A percentile compares a stretch with the other conserved stretches of the same genome.
phyloP scores from a whole-genome alignment of 1,140 invertebrate genomes.

The Galleria mellonella region DNA sequence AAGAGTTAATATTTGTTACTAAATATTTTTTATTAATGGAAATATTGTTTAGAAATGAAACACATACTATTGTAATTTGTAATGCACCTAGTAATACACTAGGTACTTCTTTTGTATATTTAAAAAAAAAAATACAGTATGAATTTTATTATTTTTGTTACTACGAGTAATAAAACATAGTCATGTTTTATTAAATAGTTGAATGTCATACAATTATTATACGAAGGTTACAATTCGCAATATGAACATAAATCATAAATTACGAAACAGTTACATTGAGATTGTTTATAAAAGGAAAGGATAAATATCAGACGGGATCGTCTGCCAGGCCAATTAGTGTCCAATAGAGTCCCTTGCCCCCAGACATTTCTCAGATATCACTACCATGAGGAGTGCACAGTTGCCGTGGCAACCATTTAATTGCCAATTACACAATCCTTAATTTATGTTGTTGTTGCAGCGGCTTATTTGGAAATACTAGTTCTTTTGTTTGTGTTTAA shows the following conservation, averaged over 20 bases:
- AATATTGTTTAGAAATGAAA: no score
- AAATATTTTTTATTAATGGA: no score
- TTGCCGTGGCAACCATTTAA: slow-evolving; percentile 41
- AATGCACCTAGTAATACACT: no score
- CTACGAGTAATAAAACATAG: slow-evolving; percentile 13
- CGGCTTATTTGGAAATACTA: neutral
- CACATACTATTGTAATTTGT: no score
- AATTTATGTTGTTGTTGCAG: neutral
- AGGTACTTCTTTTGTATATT: no score
- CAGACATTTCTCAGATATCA: slow-evolving; percentile 45
- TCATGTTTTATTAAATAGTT: slow-evolving; percentile 5
- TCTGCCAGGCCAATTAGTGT: slow-evolving; percentile 58
- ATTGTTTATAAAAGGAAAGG: slow-evolving; percentile 22
- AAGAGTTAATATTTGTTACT: no score
- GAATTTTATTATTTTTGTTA: no score
- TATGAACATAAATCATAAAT: no score
- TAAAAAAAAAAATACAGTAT: no score
- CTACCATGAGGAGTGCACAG: slow-evolving; percentile 29
- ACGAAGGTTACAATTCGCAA: slow-evolving; percentile 2
- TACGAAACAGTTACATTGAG: no score
- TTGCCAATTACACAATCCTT: slow-evolving; percentile 38
- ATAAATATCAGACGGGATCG: slow-evolving; percentile 24
- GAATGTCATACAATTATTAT: slow-evolving; percentile 5
- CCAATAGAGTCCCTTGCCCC: slow-evolving; percentile 47
- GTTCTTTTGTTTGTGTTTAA: no score